Percentiles rank a stretch among this genome's conserved stretches.
phyloP scores from a whole-genome alignment of 2,113 vertebrate species.

The Butorides virescens region DNA sequence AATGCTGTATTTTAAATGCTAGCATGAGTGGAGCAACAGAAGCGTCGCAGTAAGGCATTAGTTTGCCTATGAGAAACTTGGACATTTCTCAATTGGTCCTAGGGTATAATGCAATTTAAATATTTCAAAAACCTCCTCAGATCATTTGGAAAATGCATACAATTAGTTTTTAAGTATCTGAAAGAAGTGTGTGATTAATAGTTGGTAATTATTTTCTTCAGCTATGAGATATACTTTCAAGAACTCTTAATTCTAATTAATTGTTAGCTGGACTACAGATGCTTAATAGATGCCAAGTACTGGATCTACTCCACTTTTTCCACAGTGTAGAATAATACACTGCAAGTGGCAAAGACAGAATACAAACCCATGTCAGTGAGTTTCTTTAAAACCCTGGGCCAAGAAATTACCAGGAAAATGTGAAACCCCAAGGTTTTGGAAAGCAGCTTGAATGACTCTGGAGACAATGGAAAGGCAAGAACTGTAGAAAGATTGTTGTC shows the following conservation, averaged over 20 bases:
- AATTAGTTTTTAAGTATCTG: constrained; percentile 43
- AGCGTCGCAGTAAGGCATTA: background rate
- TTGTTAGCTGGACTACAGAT: constrained; percentile 36
- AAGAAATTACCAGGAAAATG: background rate
- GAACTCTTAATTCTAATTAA: constrained; percentile 52
- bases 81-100: background rate
- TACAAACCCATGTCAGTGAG: background rate
- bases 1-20: background rate
- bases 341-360: background rate
- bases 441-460: background rate
- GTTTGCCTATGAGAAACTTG: background rate
- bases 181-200: constrained; percentile 37
- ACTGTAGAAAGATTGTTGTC: background rate
- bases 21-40: background rate
- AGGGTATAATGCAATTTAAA: background rate
- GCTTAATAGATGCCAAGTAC: constrained; percentile 35
- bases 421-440: background rate
- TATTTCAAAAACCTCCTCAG: background rate
- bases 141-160: constrained; percentile 12
- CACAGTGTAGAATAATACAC: background rate
- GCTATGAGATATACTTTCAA: constrained; percentile 28
- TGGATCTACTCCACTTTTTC: constrained; percentile 27
- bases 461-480: background rate
- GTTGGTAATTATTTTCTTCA: constrained; percentile 35
- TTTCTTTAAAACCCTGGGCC: background rate